Base-by-base conservation (phyloP, 2,888 invertebrate species). In the Hypomecis punctinalis region DNA sequence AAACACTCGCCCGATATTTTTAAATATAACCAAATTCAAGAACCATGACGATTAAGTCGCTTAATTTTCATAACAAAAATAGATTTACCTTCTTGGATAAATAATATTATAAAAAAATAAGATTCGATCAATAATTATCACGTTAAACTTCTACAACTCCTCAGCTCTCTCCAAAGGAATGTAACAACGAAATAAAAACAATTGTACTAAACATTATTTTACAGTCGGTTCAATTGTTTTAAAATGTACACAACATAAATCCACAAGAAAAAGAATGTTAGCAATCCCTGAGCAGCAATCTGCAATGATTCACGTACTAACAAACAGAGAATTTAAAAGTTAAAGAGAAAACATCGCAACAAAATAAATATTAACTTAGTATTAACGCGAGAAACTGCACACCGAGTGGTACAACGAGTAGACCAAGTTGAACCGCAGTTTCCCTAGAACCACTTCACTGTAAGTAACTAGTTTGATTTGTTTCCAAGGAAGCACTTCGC, bases 341-440 rank as follows among this genome's bases (percentile, higher is more conserved):
- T 33, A 60, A 59, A 40, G 47, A 42, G 40, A 53, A 63, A 51
- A 42, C 23, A 48, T 48, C 53, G 37, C 53, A 0, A 23, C 23
- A 23, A 23, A 54, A 43, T 52, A 47, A 42, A 58, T 51, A 51
- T 47, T 51, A 52, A 43, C 53, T 53, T 66, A 58, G 46, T 67
- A 60, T 53, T 57, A 66, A 52, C 60, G 51, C 46, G 47, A 58
- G 54, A 60, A 61, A 64, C 54, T 57, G 53, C 53, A 61, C 56
- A 63, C 54, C 45, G 43, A 54, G 53, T 61, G 67, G 60, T 70
- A 66, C 61, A 61, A 66, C 45, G 61, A 60, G 67, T 73, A 65
- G 70, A 75, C 67, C 66, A 76, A 76, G 73, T 72, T 74, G 6
- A 54, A 54, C 68, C 63, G 61, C 66, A 59, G 65, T 68, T 70